Evolutionary conservation across 2,797 vertebrate genomes (phyloP).

Genomic region (Peromyscus attwateri): DNA sequence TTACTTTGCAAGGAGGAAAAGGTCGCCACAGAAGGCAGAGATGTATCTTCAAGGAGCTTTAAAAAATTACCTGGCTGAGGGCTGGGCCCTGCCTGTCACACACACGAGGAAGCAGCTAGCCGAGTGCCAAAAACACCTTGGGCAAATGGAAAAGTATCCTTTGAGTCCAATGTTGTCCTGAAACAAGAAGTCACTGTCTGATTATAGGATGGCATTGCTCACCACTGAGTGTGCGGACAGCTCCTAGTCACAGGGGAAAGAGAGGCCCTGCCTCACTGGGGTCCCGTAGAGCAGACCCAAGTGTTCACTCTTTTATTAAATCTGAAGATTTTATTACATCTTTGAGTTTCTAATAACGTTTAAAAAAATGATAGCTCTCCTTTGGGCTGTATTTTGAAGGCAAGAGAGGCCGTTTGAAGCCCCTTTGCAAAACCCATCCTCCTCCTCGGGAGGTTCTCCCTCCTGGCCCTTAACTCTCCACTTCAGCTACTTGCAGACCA

Average conservation of each 20-base stretch:
- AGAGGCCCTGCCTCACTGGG: background rate
- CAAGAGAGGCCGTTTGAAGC: background rate
- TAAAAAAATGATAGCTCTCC: background rate
- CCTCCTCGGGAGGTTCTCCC: background rate
- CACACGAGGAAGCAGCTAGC: constrained; percentile 97
- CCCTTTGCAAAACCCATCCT: background rate
- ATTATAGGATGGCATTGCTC: background rate
- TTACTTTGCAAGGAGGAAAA: constrained; percentile 92
- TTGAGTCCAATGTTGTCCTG: background rate
- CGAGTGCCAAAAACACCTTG: constrained; percentile 96
- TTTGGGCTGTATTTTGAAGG: background rate
- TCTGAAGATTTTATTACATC: background rate
- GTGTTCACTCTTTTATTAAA: background rate
- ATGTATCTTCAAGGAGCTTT: constrained; percentile 94
- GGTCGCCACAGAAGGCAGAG: constrained; percentile 94
- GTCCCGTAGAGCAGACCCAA: background rate
- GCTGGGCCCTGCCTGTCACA: constrained; percentile 95
- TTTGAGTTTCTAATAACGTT: background rate
- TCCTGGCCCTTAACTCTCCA: constrained; percentile 88
- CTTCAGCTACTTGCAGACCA: constrained; percentile 96
- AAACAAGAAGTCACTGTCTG: background rate
- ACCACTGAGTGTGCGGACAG: background rate
- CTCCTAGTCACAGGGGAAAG: background rate
- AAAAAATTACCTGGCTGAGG: constrained; percentile 95
- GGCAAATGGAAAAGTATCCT: constrained; percentile 97